Evolutionary conservation across 1,140 invertebrate species (phyloP).

Genomic region (Caenorhabditis elegans): WBcel235 BX284606.5:14073001-14073500

Average conservation of each 20-base stretch:
- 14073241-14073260: constrained; percentile 77
- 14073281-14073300: constrained; percentile 71
- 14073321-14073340: constrained; percentile 88
- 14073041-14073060: not conserved
- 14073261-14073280: constrained; percentile 79
- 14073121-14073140: constrained; percentile 88
- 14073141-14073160: constrained; percentile 79
- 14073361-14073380: constrained; percentile 91
- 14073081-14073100: not conserved
- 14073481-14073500: constrained; percentile 88
- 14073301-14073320: constrained; percentile 72
- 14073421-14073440: constrained; percentile 74
- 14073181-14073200: not conserved
- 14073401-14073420: constrained; percentile 56
- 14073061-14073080: not conserved
- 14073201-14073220: not conserved
- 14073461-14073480: constrained; percentile 94
- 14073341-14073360: constrained; percentile 86
- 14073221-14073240: constrained; percentile 64
- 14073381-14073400: constrained; percentile 74
- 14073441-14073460: constrained; percentile 83
- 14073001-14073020: not conserved
- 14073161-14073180: constrained; percentile 67
- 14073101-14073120: constrained; percentile 30
- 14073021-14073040: not conserved